These are phyloP conservation scores for Lemur catta DNA, from an alignment of 2,797 vertebrate genomes.

Conservation along the genomic window DNA sequence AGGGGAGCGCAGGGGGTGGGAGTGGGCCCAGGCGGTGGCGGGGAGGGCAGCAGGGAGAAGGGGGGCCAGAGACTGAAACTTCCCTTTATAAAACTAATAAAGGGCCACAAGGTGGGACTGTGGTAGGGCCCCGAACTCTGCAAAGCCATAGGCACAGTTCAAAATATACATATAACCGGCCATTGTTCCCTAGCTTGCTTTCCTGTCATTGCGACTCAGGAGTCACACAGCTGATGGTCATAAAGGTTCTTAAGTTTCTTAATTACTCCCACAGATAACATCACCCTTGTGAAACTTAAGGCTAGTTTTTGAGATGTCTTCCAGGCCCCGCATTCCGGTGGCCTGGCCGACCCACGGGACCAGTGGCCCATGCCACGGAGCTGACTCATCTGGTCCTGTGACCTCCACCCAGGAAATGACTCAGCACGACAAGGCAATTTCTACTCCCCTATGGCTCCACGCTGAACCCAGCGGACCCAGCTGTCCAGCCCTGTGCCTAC, in stretches of 20 bases:
- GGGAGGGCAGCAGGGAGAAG: neutral
- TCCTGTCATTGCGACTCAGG: neutral
- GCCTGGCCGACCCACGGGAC: neutral
- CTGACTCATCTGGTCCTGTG: neutral
- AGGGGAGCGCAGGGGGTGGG: neutral
- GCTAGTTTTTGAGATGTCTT: neutral
- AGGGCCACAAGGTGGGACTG: neutral
- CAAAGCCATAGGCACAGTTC: neutral
- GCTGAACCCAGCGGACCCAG: neutral
- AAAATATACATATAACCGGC: neutral
- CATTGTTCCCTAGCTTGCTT: neutral
- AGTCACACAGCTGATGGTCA: neutral
- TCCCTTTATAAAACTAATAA: neutral
- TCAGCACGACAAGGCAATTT: neutral
- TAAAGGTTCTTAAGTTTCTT: neutral
- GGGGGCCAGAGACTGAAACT: neutral
- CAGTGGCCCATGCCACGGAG: neutral
- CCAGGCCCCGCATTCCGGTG: neutral
- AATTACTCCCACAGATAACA: neutral
- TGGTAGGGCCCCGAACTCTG: neutral
- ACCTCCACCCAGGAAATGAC: neutral
- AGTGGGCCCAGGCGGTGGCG: neutral
- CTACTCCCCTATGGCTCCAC: neutral
- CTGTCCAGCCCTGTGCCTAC: neutral
- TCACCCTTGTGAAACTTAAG: neutral